Evolutionary conservation across 2,797 vertebrate genomes (phyloP).

Genomic region (Megalops cyprinoides): DNA sequence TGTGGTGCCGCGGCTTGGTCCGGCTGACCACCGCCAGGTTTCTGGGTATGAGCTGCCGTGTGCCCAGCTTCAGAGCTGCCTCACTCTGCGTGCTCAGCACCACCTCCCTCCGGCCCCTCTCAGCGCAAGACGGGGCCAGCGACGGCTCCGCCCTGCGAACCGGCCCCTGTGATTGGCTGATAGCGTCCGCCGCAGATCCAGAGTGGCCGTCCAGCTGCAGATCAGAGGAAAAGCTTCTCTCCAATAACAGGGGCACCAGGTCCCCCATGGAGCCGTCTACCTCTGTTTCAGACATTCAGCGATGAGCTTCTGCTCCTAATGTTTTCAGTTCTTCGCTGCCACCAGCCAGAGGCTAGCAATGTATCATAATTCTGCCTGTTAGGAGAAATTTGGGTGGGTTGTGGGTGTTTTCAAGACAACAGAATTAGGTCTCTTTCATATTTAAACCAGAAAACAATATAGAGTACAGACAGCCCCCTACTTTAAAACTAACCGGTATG

Average conservation of each 20-base stretch:
- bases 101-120: slow-evolving; percentile 44
- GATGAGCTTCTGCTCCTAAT: not conserved
- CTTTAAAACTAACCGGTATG: too few relatives aligned
- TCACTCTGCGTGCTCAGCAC: slow-evolving; percentile 86
- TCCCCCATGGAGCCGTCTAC: slow-evolving; percentile 61
- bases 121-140: not conserved
- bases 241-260: slow-evolving; percentile 64
- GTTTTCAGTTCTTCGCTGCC: not conserved
- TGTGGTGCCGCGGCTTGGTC: slow-evolving; percentile 79
- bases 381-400: slow-evolving; percentile 13
- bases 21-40: slow-evolving; percentile 74
- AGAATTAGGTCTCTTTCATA: not conserved
- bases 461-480: too few relatives aligned
- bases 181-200: slow-evolving; percentile 50
- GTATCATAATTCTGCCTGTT: slow-evolving; percentile 21
- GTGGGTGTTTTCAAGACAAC: not conserved
- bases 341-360: slow-evolving; percentile 14
- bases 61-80: slow-evolving; percentile 77
- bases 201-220: slow-evolving; percentile 56
- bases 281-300: slow-evolving; percentile 73
- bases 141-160: slow-evolving; percentile 37
- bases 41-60: slow-evolving; percentile 87
- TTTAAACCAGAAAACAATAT: not conserved
- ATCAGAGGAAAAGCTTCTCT: slow-evolving; percentile 66
- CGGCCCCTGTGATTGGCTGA: slow-evolving; percentile 21